A percentile compares a stretch with the other conserved stretches of the same genome.
Evolutionary conservation across 2,888 invertebrate species (phyloP).

Genomic region (Galerucella calmariensis): DNA sequence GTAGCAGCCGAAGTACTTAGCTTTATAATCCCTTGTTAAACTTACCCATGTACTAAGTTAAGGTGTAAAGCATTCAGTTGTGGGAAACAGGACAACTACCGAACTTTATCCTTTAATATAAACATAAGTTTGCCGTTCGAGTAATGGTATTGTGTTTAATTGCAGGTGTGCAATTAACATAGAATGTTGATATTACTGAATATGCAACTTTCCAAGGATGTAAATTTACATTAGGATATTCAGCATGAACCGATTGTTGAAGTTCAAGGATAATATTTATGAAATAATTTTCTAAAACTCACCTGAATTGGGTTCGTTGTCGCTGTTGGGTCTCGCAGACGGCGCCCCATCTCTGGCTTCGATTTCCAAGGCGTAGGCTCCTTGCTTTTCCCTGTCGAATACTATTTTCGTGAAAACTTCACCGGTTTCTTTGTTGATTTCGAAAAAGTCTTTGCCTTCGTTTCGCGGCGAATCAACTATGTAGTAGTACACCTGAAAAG

Average conservation of each 20-base stretch:
- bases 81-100: neutral
- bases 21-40: neutral
- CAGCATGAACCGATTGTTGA: neutral
- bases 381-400: slow-evolving; percentile 98
- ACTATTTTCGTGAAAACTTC: slow-evolving; percentile 95
- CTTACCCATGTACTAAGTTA: neutral
- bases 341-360: slow-evolving; percentile 96
- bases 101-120: slow-evolving; percentile 12
- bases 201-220: neutral
- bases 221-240: neutral
- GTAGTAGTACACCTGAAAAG: slow-evolving; percentile 87
- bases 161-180: slow-evolving; percentile 11
- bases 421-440: slow-evolving; percentile 95
- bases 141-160: slow-evolving; percentile 6
- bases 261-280: too few species aligned
- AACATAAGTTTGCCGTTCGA: slow-evolving; percentile 10
- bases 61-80: slow-evolving; percentile 6
- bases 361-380: slow-evolving; percentile 96
- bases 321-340: slow-evolving; percentile 94
- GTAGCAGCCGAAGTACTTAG: neutral
- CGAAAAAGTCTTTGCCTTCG: slow-evolving; percentile 95
- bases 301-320: slow-evolving; percentile 97
- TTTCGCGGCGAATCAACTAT: slow-evolving; percentile 92
- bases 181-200: slow-evolving; percentile 11
- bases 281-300: slow-evolving; percentile 54